Conservation (phyloP, 1,140 invertebrate species). For the Drosophila kurseongensis region DNA sequence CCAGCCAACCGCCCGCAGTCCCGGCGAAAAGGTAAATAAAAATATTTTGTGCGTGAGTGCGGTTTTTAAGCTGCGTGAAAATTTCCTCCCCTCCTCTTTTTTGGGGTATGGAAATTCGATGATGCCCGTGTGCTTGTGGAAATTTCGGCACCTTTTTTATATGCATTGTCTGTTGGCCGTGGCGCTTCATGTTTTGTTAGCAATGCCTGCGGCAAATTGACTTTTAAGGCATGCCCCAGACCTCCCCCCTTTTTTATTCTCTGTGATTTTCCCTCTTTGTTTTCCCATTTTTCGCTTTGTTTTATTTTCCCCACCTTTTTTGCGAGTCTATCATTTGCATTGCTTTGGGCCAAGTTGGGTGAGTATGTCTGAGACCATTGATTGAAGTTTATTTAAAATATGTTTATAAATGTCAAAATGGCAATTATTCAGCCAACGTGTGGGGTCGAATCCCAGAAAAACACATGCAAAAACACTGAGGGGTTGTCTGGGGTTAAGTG, state of each 20-base stretch:
- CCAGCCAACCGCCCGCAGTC: constrained; percentile 31
- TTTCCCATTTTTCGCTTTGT: constrained; percentile 33
- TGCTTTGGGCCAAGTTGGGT: constrained; percentile 37
- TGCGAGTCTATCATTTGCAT: constrained; percentile 61
- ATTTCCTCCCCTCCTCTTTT: constrained; percentile 40
- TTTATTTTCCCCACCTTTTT: constrained; percentile 26
- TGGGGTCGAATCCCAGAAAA: constrained; percentile 19
- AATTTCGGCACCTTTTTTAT: constrained; percentile 73
- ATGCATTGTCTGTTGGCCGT: constrained; percentile 64
- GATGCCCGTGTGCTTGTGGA: constrained; percentile 53
- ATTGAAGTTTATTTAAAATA: constrained; percentile 81
- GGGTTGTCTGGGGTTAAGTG: constrained; percentile 47
- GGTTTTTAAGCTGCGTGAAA: constrained; percentile 82
- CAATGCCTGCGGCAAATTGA: constrained; percentile 77
- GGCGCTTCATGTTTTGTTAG: constrained; percentile 73
- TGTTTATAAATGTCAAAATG: constrained; percentile 79
- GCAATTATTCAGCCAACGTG: constrained; percentile 63
- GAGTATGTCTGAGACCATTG: constrained; percentile 62
- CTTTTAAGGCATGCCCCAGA: constrained; percentile 65
- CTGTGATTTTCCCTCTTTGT: constrained; percentile 37
- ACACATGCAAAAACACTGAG: neutral
- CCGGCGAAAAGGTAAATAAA: constrained; percentile 70
- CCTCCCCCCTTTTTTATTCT: neutral
- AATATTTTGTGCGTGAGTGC: constrained; percentile 82
- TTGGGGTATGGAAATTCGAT: constrained; percentile 53